A percentile compares a stretch with the other conserved stretches of the same genome.
Evolutionary conservation across 1,140 invertebrate species (phyloP).

Genomic region (Neuroterus valhalla): DNA sequence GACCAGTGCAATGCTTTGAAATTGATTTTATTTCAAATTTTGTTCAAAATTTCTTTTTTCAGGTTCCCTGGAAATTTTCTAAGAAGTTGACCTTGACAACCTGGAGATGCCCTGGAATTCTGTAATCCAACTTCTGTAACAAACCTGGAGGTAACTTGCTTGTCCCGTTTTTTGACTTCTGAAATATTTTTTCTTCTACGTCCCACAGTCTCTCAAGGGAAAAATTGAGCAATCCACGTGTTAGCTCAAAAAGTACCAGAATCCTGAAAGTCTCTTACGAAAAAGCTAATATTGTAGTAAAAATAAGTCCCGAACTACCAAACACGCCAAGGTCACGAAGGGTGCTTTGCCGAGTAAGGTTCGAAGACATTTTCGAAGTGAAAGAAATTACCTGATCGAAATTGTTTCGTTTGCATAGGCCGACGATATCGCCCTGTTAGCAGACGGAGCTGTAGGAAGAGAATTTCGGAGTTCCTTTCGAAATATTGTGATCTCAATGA

Average conservation of each 20-base stretch:
- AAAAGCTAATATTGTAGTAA: conserved; percentile 26
- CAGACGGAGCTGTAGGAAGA: conserved; percentile 29
- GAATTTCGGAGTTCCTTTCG: conserved; percentile 31
- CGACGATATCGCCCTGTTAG: conserved; percentile 48
- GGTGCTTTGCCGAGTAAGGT: conserved; percentile 48
- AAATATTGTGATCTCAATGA: conserved; percentile 41
- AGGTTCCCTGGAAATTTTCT: too few relatives aligned
- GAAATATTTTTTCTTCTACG: conserved; percentile 32
- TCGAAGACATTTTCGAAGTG: conserved; percentile 44
- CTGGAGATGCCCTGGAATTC: too few relatives aligned
- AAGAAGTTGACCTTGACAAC: too few relatives aligned
- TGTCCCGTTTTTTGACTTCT: conserved; percentile 39
- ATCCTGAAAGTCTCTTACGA: conserved; percentile 10
- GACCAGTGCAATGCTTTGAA: too few relatives aligned
- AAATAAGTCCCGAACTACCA: neutral
- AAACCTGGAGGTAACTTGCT: neutral
- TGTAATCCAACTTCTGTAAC: too few relatives aligned
- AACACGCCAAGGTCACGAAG: neutral
- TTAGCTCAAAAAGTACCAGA: neutral
- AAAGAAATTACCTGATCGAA: conserved; percentile 28
- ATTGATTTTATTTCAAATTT: too few relatives aligned
- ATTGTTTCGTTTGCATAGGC: conserved; percentile 46
- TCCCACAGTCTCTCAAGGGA: conserved; percentile 33
- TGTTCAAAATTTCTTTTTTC: too few relatives aligned
- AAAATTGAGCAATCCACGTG: neutral